Conservation (phyloP, 2,888 invertebrate genomes). For the Itoplectis maculator region DNA sequence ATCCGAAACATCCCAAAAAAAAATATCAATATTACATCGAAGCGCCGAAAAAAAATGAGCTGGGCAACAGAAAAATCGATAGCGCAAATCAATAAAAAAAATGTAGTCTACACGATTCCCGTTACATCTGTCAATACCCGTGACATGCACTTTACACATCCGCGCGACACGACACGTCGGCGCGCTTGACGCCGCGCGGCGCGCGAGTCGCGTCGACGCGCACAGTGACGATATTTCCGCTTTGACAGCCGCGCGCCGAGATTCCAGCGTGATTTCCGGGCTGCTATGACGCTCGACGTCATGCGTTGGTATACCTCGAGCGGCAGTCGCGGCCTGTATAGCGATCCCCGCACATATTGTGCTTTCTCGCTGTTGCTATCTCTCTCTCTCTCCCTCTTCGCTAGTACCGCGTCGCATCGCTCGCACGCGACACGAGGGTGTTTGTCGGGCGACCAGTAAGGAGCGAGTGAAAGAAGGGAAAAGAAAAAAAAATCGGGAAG, state of each 20-base stretch:
- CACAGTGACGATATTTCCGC: constrained; percentile 37
- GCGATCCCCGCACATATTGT: constrained; percentile 16
- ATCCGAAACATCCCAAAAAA: not conserved
- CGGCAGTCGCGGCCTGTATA: constrained; percentile 1
- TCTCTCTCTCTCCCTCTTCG: constrained; percentile 25
- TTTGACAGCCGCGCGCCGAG: constrained; percentile 31
- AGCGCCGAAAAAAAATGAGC: not conserved
- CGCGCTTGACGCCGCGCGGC: not conserved
- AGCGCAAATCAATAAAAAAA: not conserved
- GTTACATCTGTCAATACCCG: not conserved
- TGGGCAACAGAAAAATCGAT: not conserved
- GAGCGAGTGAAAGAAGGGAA: not conserved
- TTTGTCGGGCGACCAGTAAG: constrained; percentile 11
- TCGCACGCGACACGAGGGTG: constrained; percentile 22
- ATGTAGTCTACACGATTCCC: not conserved
- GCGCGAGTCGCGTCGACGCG: too few species aligned
- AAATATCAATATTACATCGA: not conserved
- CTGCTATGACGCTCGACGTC: constrained; percentile 10
- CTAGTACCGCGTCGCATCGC: not conserved
- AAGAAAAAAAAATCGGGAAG: constrained; percentile 9
- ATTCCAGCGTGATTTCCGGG: constrained; percentile 49
- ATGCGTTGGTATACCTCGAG: constrained; percentile 21
- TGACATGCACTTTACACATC: not conserved
- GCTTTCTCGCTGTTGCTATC: constrained; percentile 25
- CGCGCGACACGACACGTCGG: not conserved